Evolutionary conservation across 2,888 invertebrate genomes (phyloP).

Genomic region (Catocala sponsa): DNA sequence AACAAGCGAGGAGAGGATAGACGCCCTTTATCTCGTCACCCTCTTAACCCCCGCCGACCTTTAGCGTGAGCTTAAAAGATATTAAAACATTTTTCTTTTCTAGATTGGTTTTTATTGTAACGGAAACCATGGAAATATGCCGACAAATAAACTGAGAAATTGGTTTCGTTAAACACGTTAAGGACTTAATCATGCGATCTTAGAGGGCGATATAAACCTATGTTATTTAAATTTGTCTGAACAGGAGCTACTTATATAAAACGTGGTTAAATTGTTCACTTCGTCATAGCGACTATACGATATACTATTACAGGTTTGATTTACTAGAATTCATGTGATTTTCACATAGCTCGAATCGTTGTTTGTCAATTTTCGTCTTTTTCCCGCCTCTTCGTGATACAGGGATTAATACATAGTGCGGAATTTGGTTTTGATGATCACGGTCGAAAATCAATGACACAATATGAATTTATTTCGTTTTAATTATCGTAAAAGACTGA

Average conservation of each 20-base stretch:
- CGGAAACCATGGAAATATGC: constrained; percentile 50
- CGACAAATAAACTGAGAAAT: constrained; percentile 53
- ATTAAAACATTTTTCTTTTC: constrained; percentile 52
- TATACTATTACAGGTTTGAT: too few species aligned
- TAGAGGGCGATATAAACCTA: constrained; percentile 11
- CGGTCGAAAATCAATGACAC: too few species aligned
- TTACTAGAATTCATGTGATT: too few species aligned
- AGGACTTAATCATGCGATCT: constrained; percentile 37
- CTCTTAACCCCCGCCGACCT: constrained; percentile 67
- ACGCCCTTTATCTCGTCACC: constrained; percentile 75
- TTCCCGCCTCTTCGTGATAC: too few species aligned
- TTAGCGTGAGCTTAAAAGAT: constrained; percentile 49
- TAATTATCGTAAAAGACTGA: neutral
- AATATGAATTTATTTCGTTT: too few species aligned
- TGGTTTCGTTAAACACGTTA: constrained; percentile 50
- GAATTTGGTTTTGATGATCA: too few species aligned
- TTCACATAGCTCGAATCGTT: too few species aligned
- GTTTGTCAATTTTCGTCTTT: too few species aligned
- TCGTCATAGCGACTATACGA: too few species aligned
- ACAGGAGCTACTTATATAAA: neutral
- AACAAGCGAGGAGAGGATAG: constrained; percentile 74
- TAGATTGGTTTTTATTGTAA: constrained; percentile 57
- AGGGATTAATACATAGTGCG: too few species aligned
- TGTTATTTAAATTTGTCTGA: constrained; percentile 6
- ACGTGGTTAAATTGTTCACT: too few species aligned